Percentiles rank a stretch among this genome's conserved stretches.
Conservation (phyloP, 2,113 vertebrate species). For the Anoura caudifer region DNA sequence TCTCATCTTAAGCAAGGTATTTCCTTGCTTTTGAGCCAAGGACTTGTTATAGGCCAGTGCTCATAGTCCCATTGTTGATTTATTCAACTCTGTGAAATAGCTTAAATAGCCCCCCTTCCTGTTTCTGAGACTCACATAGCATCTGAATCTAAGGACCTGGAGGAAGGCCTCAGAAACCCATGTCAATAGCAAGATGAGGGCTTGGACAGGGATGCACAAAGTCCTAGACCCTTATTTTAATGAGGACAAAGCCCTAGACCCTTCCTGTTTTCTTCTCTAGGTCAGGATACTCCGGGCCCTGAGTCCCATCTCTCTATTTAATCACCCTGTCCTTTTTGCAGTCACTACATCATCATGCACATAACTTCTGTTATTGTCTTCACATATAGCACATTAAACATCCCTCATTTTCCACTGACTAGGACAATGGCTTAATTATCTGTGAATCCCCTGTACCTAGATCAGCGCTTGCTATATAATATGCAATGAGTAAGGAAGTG, state of each 20-base stretch:
- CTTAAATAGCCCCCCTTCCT: not conserved
- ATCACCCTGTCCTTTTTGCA: not conserved
- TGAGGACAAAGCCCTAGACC: not conserved
- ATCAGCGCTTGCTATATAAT: not conserved
- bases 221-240: not conserved
- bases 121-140: not conserved
- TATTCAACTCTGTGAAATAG: not conserved
- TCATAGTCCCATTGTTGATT: not conserved
- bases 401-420: not conserved
- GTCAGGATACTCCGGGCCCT: not conserved
- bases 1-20: not conserved
- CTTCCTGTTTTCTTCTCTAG: not conserved
- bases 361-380: not conserved
- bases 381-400: not conserved
- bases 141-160: not conserved
- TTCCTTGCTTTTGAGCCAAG: not conserved
- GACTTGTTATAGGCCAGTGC: not conserved
- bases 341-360: not conserved
- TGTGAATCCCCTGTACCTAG: constrained; percentile 21
- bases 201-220: not conserved
- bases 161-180: not conserved
- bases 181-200: not conserved
- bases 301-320: not conserved
- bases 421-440: constrained; percentile 47
- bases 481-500: not conserved